A percentile compares a stretch with the other conserved stretches of the same genome.
phyloP scores from a whole-genome alignment of 2,888 invertebrate genomes.

The Aricia artaxerxes region DNA sequence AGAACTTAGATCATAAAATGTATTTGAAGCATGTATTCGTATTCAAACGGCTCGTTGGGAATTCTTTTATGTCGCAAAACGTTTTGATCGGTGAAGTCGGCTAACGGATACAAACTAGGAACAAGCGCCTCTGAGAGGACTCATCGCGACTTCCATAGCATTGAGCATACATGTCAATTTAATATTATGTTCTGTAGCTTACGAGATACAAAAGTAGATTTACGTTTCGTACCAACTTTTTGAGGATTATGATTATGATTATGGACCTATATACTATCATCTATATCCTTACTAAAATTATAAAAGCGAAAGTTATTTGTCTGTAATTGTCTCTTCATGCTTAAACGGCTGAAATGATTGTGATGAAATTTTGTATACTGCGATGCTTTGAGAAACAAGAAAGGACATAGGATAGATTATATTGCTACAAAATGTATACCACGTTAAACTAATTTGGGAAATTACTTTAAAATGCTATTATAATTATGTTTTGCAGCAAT shows the following conservation, averaged over 20 bases:
- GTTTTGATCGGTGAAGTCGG: constrained; percentile 63
- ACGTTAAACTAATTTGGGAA: no score
- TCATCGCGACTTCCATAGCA: constrained; percentile 63
- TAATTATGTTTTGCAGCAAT: no score
- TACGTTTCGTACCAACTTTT: no score
- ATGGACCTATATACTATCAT: no score
- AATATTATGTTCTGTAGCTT: background rate
- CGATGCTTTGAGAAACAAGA: no score
- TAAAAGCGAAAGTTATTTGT: background rate
- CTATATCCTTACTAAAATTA: background rate
- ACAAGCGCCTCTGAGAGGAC: constrained; percentile 48
- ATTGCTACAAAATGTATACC: no score
- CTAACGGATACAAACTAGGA: constrained; percentile 56
- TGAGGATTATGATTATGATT: background rate
- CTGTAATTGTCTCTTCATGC: background rate
- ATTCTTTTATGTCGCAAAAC: constrained; percentile 61
- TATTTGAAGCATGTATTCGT: constrained; percentile 39
- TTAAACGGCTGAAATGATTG: background rate
- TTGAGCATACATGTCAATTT: constrained; percentile 42
- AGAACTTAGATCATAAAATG: constrained; percentile 28
- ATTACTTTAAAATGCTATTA: no score
- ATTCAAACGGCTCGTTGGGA: constrained; percentile 60
- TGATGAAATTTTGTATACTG: no score
- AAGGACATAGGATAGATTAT: no score
- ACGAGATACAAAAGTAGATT: background rate